phyloP scores from a whole-genome alignment of 2,888 invertebrate species.

The Brachylomia viminalis region DNA sequence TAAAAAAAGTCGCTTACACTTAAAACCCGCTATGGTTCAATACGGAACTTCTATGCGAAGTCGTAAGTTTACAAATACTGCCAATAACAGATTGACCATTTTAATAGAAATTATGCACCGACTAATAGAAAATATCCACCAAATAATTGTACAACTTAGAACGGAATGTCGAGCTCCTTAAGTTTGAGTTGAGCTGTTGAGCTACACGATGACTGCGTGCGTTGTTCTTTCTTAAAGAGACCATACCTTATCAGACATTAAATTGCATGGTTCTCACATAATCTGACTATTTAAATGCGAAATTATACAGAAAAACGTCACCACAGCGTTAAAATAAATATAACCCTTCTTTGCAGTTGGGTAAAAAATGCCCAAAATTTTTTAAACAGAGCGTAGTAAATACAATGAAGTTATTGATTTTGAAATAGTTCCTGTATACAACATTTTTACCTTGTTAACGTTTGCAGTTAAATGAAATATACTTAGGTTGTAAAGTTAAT shows the following conservation, averaged over 20 bases:
- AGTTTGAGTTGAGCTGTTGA: neutral
- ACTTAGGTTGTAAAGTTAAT: neutral
- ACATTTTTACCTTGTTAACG: neutral
- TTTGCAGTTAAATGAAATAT: neutral
- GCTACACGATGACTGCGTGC: conserved; percentile 1
- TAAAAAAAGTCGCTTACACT: neutral
- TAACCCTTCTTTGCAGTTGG: neutral
- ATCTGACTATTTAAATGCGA: too few relatives aligned
- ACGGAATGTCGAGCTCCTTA: neutral
- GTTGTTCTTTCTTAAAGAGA: neutral
- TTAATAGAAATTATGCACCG: neutral
- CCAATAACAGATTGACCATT: neutral
- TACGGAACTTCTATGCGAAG: neutral
- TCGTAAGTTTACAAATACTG: neutral
- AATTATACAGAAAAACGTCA: neutral
- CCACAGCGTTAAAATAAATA: neutral
- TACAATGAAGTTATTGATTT: conserved; percentile 3
- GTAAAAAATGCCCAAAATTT: neutral
- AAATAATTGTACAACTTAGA: neutral
- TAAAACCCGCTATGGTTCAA: neutral
- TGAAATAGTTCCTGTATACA: conserved; percentile 4
- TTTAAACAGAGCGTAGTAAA: neutral
- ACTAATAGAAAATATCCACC: too few relatives aligned
- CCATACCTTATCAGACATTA: too few relatives aligned
- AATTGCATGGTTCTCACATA: neutral